These are phyloP conservation scores for Salvelinus sp. DNA, from an alignment of 2,113 vertebrate species.

Conservation along the genomic window DNA sequence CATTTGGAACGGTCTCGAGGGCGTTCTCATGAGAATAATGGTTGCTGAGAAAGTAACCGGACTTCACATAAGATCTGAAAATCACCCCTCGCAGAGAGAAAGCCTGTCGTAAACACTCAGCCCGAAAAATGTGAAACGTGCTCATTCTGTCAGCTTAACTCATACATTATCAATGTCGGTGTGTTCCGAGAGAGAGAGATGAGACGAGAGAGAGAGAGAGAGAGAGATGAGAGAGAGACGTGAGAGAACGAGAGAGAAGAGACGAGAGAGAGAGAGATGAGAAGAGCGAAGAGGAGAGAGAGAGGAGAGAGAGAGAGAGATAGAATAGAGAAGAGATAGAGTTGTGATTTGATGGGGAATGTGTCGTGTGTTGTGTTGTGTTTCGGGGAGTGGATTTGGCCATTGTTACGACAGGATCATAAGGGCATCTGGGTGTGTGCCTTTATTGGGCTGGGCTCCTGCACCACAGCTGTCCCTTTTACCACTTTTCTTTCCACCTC, in stretches of 20 bases:
- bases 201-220: no score
- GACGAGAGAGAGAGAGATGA: no score
- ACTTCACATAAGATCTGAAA: not conserved
- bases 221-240: no score
- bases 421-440: conserved; percentile 59
- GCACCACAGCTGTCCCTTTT: conserved; percentile 64
- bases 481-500: conserved; percentile 50
- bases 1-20: no score
- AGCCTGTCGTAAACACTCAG: conserved; percentile 52
- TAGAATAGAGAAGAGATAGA: no score
- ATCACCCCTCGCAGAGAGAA: conserved; percentile 17
- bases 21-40: conserved; percentile 28
- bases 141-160: conserved; percentile 64
- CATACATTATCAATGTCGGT: conserved; percentile 13
- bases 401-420: conserved; percentile 48
- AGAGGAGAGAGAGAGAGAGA: no score
- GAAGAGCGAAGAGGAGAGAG: no score
- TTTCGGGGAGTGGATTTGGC: conserved; percentile 29
- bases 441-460: conserved; percentile 44
- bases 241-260: no score
- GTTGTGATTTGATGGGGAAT: not conserved
- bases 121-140: conserved; percentile 50
- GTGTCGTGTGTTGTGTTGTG: conserved; percentile 33
- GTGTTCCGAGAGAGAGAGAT: not conserved
- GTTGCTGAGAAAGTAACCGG: no score